A percentile compares a stretch with the other conserved stretches of the same genome.
Conservation (phyloP, 2,888 invertebrate species). For the Lepetodrilus schrolli region DNA sequence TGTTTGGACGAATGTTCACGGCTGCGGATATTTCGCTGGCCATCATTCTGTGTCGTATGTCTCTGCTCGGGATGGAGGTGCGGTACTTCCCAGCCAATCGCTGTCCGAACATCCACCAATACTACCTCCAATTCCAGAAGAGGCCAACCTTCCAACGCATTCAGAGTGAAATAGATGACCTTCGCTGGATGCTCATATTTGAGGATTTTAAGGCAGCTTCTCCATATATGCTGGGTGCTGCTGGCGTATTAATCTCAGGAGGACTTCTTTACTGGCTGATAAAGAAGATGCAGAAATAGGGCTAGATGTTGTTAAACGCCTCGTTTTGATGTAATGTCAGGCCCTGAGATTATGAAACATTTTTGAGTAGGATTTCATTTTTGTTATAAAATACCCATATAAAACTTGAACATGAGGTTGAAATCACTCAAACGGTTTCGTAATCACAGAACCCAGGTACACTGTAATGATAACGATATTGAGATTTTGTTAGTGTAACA, state of each 20-base stretch:
- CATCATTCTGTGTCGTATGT: conserved; percentile 56
- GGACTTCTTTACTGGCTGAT: conserved; percentile 47
- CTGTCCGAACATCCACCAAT: conserved; percentile 57
- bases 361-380: no score
- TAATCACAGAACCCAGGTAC: no score
- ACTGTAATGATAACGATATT: no score
- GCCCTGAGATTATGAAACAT: no score
- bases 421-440: no score
- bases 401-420: no score
- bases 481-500: no score
- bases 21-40: conserved; percentile 65
- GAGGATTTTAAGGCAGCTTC: conserved; percentile 61
- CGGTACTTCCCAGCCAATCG: conserved; percentile 53
- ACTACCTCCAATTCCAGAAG: conserved; percentile 54
- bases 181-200: conserved; percentile 59
- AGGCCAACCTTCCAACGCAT: conserved; percentile 52
- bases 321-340: no score
- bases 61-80: conserved; percentile 58
- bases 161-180: conserved; percentile 55
- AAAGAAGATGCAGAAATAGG: conserved; percentile 4
- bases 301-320: no score
- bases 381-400: no score
- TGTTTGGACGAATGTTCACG: conserved; percentile 65
- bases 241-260: conserved; percentile 49
- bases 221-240: conserved; percentile 52